These are phyloP conservation scores for Geothlypis trichas DNA, from an alignment of 2,113 vertebrate species.

Conservation along the genomic window DNA sequence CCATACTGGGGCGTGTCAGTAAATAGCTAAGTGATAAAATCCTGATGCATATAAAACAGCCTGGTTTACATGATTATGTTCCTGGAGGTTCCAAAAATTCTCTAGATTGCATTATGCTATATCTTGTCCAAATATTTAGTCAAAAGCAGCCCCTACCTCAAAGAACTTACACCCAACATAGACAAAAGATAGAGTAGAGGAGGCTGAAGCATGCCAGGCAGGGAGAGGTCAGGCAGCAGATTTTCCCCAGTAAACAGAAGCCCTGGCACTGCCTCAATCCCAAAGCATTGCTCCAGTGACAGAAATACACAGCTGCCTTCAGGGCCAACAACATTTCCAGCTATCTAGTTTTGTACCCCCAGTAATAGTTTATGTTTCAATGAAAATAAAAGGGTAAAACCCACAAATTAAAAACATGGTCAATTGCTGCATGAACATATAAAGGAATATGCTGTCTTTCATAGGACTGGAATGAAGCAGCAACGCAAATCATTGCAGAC, in stretches of 20 bases:
- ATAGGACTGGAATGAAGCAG: neutral
- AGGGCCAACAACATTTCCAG: neutral
- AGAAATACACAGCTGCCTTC: neutral
- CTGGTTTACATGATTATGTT: neutral
- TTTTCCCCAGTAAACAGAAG: neutral
- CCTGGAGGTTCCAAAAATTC: neutral
- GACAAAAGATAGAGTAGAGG: neutral
- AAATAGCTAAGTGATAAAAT: slow-evolving; percentile 8
- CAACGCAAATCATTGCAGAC: neutral
- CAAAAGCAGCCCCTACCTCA: neutral
- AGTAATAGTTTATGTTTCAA: neutral
- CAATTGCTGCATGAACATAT: neutral
- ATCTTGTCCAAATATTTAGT: neutral
- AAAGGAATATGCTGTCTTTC: neutral
- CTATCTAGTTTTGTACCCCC: neutral
- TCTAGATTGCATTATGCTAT: neutral
- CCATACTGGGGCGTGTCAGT: neutral
- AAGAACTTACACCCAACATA: neutral
- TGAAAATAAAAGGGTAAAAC: neutral
- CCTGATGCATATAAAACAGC: neutral
- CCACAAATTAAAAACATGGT: neutral
- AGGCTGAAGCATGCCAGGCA: neutral
- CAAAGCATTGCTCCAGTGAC: neutral
- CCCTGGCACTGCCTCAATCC: neutral
- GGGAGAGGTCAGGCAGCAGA: neutral